A percentile compares a stretch with the other conserved stretches of the same genome.
phyloP scores from a whole-genome alignment of 2,797 vertebrate species.

The Xerus rutilus region DNA sequence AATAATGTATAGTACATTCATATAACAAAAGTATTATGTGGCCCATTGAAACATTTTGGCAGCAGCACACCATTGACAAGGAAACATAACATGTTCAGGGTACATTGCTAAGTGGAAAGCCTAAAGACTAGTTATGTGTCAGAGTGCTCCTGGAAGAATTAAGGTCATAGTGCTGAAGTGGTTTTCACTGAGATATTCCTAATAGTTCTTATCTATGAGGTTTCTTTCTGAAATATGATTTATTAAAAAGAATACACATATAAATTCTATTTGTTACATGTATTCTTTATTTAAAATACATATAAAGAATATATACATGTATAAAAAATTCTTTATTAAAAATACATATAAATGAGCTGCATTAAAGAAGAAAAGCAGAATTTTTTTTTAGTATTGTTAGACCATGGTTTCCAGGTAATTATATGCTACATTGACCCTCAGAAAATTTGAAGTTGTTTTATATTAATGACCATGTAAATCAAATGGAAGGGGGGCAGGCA shows the following conservation, averaged over 20 bases:
- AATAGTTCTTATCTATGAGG: not conserved
- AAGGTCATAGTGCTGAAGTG: not conserved
- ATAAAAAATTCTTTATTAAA: no score
- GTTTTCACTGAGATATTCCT: not conserved
- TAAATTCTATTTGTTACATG: not conserved
- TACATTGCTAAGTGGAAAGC: not conserved
- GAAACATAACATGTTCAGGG: not conserved
- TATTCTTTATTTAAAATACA: no score
- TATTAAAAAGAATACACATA: not conserved
- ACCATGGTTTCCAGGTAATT: not conserved
- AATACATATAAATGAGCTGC: not conserved
- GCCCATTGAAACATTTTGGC: not conserved
- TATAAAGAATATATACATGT: no score
- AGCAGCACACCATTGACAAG: not conserved
- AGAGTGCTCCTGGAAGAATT: not conserved
- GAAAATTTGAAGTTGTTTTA: constrained; percentile 14
- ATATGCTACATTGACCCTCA: not conserved
- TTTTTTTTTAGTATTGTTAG: not conserved
- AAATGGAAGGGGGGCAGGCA: not conserved
- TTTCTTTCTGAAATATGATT: constrained; percentile 1
- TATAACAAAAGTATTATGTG: not conserved
- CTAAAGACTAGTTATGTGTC: not conserved
- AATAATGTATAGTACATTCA: not conserved
- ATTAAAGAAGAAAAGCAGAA: not conserved
- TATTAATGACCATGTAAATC: not conserved